Base-by-base conservation (phyloP, 2,888 invertebrate genomes). In the Chloroclysta siterata region DNA sequence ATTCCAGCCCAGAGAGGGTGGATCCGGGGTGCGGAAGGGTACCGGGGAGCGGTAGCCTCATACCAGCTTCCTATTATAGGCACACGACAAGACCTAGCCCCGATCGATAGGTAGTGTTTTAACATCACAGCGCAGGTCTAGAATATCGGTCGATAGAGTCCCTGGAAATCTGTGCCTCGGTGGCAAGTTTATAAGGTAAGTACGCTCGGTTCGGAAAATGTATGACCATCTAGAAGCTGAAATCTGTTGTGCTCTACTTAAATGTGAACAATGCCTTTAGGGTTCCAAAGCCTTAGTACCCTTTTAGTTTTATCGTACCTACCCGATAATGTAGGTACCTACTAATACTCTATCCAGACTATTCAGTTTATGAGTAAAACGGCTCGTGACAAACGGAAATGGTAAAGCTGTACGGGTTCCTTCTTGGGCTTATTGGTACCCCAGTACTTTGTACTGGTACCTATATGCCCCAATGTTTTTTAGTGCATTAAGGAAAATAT, bases 61-160 rank as follows among this genome's bases (percentile, higher is more conserved):
- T 36, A 15, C 10, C 69, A 72, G 58, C 60, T 70, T 69, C 71
- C 79, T 75, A 76, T 62, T 33, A 50, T 53, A 72, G 70, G 69
- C 57, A 60, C 53, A 59, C 66, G 28, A 47, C 42, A 58, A 55
- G 56, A 62, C 63, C 70, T 72, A 72, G 68, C 63, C 62, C 22
- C 51, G 63, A 68, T 70, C 70, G 76, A 75, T 68, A n/a, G n/a
- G n/a, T n/a, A 51, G 63, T 60, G 55, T 54, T 33, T n/a, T 52
- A 14, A 33, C 55, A 17, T 42, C 13, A 72, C 33, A 47, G 72
- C 72, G 72, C 72, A 72, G 22, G 72, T 68, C 70, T 71, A 67
- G 64, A 50, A 63, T 64, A 59, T 60, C 42, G 59, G 63, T 73
- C 72, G 68, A 73, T 75, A 69, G 28, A 28, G 54, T 54, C 44